Percentiles rank a stretch among this genome's conserved stretches.
Evolutionary conservation across 2,113 vertebrate species (phyloP).

Genomic region (Ageneiosus marmoratus): DNA sequence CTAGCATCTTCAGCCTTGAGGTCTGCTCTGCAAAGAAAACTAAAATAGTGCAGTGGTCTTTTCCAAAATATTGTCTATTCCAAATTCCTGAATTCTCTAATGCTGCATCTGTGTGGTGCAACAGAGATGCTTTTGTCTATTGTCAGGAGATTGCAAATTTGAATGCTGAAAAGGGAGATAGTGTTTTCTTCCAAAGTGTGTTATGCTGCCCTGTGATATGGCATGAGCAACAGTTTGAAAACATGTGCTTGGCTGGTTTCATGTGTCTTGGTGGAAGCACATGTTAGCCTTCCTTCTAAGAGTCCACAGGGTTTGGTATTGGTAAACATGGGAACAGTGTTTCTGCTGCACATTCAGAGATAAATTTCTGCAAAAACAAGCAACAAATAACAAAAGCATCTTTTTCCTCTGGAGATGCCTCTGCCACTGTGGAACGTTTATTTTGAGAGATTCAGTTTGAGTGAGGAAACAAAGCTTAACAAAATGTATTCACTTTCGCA

Average conservation of each 20-base stretch:
- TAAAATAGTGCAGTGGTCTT: neutral
- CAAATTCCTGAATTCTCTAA: neutral
- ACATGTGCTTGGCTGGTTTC: neutral
- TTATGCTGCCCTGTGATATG: neutral
- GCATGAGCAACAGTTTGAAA: neutral
- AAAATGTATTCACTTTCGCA: neutral
- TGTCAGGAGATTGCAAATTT: too few species aligned
- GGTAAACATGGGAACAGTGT: neutral
- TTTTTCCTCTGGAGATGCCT: neutral
- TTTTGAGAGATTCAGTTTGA: neutral
- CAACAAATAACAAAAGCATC: neutral
- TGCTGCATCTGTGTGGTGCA: too few species aligned
- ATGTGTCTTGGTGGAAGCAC: neutral
- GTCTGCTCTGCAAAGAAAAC: neutral
- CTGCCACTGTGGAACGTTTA: neutral
- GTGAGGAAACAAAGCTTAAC: constrained; percentile 3
- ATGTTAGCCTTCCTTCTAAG: neutral
- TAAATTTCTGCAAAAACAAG: neutral
- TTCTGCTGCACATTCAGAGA: neutral
- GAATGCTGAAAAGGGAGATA: neutral
- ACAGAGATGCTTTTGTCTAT: neutral
- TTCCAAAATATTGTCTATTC: neutral
- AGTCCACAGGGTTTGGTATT: neutral
- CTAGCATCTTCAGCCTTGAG: neutral
- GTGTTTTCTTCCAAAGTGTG: neutral